Conservation (phyloP, 2,113 vertebrate species). For the Mobula birostris region DNA sequence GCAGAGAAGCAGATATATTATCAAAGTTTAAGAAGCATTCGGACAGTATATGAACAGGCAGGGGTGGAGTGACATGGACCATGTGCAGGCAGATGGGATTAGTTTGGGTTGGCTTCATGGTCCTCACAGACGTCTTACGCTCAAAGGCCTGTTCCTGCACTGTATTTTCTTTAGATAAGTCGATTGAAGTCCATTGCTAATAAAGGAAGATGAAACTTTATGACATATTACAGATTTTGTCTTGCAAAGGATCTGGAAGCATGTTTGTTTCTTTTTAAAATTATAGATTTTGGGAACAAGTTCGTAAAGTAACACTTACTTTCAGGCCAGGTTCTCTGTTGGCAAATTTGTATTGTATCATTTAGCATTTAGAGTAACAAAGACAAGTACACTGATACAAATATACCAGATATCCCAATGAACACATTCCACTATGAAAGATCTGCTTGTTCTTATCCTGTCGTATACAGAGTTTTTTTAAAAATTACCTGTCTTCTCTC, state of each 20-base stretch:
- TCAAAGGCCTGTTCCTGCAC: too few species aligned
- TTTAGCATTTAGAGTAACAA: neutral
- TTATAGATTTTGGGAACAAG: neutral
- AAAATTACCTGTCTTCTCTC: neutral
- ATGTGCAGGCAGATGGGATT: too few species aligned
- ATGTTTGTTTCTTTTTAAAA: neutral
- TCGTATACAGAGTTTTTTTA: neutral
- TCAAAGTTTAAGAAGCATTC: too few species aligned
- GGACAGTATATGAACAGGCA: too few species aligned
- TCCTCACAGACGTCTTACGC: too few species aligned
- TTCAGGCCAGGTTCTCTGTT: neutral
- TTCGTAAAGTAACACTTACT: neutral
- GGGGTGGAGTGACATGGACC: too few species aligned
- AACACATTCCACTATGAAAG: neutral
- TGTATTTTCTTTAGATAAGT: neutral
- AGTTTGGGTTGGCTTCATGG: too few species aligned
- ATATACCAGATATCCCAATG: neutral
- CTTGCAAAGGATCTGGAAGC: neutral
- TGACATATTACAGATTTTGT: neutral
- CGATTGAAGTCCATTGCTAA: neutral
- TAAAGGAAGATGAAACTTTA: neutral
- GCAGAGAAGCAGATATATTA: too few species aligned
- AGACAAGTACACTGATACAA: neutral
- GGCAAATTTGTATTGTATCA: neutral
- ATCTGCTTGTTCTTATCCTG: neutral